phyloP scores from a whole-genome alignment of 2,113 vertebrate species.

The Plestiodon gilberti region DNA sequence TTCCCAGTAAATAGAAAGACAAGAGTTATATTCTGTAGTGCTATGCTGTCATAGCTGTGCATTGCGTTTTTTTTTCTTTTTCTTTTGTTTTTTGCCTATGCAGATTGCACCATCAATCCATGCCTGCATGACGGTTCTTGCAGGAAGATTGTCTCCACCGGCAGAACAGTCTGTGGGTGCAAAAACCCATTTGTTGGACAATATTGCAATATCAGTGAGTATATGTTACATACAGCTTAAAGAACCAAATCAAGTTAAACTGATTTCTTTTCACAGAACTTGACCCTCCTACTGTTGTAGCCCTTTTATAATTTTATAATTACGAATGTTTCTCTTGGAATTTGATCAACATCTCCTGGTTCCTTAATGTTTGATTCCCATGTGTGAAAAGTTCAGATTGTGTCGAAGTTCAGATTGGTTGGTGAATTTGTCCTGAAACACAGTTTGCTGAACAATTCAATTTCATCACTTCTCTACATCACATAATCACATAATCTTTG shows the following conservation, averaged over 20 bases:
- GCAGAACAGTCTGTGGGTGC: constrained; percentile 83
- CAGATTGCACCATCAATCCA: constrained; percentile 82
- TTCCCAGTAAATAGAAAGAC: background rate
- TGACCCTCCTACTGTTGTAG: no score
- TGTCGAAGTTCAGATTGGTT: background rate
- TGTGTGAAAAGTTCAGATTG: background rate
- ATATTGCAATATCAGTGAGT: constrained; percentile 88
- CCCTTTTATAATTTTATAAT: background rate
- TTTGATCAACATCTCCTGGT: background rate
- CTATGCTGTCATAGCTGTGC: background rate
- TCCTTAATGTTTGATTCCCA: background rate
- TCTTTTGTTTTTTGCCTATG: constrained; percentile 11
- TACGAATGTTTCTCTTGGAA: background rate
- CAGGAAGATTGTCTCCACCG: constrained; percentile 75
- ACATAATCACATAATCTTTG: background rate
- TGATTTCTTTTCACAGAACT: background rate
- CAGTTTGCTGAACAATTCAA: background rate
- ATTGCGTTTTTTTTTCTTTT: constrained; percentile 15
- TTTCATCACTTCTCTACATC: background rate
- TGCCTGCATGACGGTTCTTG: constrained; percentile 88
- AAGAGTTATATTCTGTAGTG: accelerated
- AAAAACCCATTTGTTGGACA: constrained; percentile 75
- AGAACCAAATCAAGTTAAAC: background rate
- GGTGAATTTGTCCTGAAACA: background rate
- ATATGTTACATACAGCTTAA: background rate